A percentile compares a stretch with the other conserved stretches of the same genome.
Conservation (phyloP, 2,888 invertebrate genomes). For the Athetis lepigone region DNA sequence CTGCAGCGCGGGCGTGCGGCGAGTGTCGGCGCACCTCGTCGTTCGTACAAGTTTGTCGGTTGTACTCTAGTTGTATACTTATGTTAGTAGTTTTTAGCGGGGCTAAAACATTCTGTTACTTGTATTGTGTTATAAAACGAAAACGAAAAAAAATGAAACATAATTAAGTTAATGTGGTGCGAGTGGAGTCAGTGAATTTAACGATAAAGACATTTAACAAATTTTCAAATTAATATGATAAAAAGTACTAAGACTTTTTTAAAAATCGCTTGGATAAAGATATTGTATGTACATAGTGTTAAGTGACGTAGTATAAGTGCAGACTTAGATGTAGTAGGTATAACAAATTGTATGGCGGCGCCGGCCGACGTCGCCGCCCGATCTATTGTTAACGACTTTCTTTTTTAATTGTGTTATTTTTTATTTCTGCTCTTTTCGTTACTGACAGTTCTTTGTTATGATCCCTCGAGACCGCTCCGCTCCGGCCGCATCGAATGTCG, state of each 20-base stretch:
- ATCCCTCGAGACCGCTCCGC: conserved; percentile 45
- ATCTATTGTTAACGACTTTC: conserved; percentile 71
- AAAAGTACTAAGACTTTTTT: conserved; percentile 90
- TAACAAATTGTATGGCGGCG: conserved; percentile 87
- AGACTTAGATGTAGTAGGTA: conserved; percentile 90
- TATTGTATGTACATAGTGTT: conserved; percentile 88
- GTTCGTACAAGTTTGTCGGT: conserved; percentile 79
- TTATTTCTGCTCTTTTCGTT: conserved; percentile 76
- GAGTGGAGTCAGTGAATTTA: conserved; percentile 87
- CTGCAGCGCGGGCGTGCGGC: not conserved
- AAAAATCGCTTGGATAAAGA: conserved; percentile 87
- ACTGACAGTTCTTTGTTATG: conserved; percentile 71
- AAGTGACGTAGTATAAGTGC: conserved; percentile 86
- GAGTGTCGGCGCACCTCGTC: conserved; percentile 58
- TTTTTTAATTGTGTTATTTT: conserved; percentile 74
- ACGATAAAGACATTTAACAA: conserved; percentile 90
- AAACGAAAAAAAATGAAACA: conserved; percentile 72
- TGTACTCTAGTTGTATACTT: conserved; percentile 84
- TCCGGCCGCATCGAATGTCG: conserved; percentile 51
- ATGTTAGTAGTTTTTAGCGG: conserved; percentile 83
- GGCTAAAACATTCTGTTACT: conserved; percentile 82
- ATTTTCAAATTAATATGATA: conserved; percentile 89
- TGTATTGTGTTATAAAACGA: conserved; percentile 82
- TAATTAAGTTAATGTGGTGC: conserved; percentile 81
- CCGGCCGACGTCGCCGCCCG: conserved; percentile 62